phyloP scores from a whole-genome alignment of 2,888 invertebrate species.

The Noctua pronuba region DNA sequence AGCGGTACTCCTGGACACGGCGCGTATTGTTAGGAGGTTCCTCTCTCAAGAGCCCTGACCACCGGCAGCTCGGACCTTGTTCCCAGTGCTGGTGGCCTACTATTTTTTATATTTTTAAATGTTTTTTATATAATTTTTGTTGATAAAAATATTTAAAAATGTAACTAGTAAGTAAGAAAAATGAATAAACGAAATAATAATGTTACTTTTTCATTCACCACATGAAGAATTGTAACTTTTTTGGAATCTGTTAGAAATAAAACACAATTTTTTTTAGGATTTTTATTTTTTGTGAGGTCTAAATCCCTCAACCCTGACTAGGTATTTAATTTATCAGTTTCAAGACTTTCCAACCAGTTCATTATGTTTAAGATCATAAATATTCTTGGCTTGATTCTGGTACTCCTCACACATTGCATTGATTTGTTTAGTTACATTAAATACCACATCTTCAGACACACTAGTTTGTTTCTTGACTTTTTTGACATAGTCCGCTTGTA shows the following conservation, averaged over 20 bases:
- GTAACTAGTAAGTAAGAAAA: too few species aligned
- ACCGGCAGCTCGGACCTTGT: too few species aligned
- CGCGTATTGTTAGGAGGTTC: too few species aligned
- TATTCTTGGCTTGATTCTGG: slow-evolving; percentile 83
- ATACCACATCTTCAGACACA: slow-evolving; percentile 93
- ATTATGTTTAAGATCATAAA: slow-evolving; percentile 92
- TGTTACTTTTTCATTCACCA: background rate
- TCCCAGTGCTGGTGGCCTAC: too few species aligned
- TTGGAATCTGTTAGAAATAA: background rate
- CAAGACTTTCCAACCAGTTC: slow-evolving; percentile 92
- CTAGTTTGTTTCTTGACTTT: slow-evolving; percentile 93
- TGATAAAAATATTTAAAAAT: too few species aligned
- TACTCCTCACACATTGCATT: slow-evolving; percentile 92
- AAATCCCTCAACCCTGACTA: background rate
- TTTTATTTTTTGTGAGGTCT: slow-evolving; percentile 2
- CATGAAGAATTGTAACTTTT: background rate
- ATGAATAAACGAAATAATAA: too few species aligned
- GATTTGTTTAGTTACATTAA: slow-evolving; percentile 93
- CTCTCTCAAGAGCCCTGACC: too few species aligned
- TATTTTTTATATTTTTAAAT: too few species aligned
- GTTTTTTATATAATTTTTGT: too few species aligned
- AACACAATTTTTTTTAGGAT: background rate
- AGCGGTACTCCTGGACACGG: too few species aligned
- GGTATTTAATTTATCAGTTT: background rate
- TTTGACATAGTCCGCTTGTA: slow-evolving; percentile 93